Evolutionary conservation across 2,888 invertebrate genomes (phyloP), one percentile per base, ranked within the genome.

Genomic region (Pollenia griseotomentosa): DNA sequence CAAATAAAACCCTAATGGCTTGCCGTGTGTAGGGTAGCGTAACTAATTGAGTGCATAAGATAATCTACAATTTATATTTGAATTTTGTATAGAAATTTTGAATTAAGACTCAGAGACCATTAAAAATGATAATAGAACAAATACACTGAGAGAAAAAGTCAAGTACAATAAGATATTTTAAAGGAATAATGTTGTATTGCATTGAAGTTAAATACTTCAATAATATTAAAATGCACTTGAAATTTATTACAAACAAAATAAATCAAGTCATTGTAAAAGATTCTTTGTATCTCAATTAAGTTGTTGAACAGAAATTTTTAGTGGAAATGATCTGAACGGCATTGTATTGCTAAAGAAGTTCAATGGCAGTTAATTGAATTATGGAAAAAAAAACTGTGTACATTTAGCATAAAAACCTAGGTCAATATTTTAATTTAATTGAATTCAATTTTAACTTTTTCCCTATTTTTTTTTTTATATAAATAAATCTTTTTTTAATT

Each of bases 191-290:
- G 53, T 19, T 14, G 8, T 40, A 71, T 63, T 63, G 53, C 63
- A 55, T 33, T 53, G 44, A 71, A 71, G 71, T 55, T 44, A 63
- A 63, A 16, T 53, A 63, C 59, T 59, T 61, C 51, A 42, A 61
- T n/a, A 33, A 80, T 68, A 48, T 9, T 53, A 11, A 61, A 48
- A 51, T 55, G 82, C 53, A 75, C 82, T 83, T 83, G 82, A 75
- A 83, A 68, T 33, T 57, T 51, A 40, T 66, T 51, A 33, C 42
- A 65, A 53, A 42, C 48, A 40, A 74, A 73, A 66, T 57, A 73
- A 73, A 57, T 81, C 40, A 42, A 66, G 40, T 61, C 42, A 71
- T 71, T 71, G 61, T 79, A 40, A 10, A 46, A 19, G 59, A 46
- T 71, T 51, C 61, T n/a, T 71, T 71, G 42, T n/a, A 79, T 51